Evolutionary conservation across 2,797 vertebrate genomes (phyloP).

Genomic region (Monodelphis domestica): DNA sequence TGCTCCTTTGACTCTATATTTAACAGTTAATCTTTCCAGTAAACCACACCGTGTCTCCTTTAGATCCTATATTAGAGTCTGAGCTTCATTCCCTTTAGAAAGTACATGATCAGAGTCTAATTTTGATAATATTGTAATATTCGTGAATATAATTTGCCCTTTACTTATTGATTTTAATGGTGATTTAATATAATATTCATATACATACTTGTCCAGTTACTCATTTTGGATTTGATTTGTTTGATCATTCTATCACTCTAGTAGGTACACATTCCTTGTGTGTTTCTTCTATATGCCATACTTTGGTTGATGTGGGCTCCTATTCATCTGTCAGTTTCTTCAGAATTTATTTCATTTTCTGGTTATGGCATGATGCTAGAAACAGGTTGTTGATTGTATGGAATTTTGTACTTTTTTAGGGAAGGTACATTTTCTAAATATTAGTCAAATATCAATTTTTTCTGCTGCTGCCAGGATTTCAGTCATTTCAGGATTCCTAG

Average conservation of each 20-base stretch:
- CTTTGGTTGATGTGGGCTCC: neutral
- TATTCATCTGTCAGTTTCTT: slow-evolving; percentile 8
- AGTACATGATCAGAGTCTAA: neutral
- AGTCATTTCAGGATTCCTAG: neutral
- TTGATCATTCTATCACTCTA: slow-evolving; percentile 20
- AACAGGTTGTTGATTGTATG: neutral
- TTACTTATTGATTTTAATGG: slow-evolving; percentile 47
- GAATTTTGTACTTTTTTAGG: neutral
- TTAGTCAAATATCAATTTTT: neutral
- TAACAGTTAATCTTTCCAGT: neutral
- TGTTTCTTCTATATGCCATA: neutral
- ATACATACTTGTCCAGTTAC: neutral
- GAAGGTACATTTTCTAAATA: neutral
- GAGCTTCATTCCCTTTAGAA: neutral
- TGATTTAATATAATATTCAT: slow-evolving; percentile 38
- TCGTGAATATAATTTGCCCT: slow-evolving; percentile 44
- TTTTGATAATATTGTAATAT: neutral
- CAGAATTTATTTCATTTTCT: slow-evolving; percentile 21
- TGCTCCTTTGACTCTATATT: neutral
- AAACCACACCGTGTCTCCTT: neutral
- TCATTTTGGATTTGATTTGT: slow-evolving; percentile 46
- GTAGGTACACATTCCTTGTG: slow-evolving; percentile 5
- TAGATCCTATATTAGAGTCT: neutral
- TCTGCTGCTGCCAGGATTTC: slow-evolving; percentile 13
- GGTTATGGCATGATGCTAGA: neutral